phyloP scores from a whole-genome alignment of 2,797 vertebrate species.

The Podargus strigoides region DNA sequence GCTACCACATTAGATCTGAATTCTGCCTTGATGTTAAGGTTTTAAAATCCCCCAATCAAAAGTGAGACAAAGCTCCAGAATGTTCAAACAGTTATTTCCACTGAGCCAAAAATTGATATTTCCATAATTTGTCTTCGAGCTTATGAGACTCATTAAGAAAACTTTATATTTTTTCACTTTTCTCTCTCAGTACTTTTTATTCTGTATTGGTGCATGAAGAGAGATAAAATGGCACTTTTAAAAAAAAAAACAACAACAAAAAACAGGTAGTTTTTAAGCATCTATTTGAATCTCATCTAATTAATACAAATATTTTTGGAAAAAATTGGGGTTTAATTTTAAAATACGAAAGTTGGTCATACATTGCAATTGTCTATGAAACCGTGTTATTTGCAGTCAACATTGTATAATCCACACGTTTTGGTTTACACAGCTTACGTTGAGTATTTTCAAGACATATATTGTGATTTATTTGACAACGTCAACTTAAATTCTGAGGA shows the following conservation, averaged over 20 bases:
- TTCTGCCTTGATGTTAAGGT: neutral
- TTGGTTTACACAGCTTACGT: neutral
- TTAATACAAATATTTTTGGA: neutral
- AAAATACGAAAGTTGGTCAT: neutral
- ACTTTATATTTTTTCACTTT: neutral
- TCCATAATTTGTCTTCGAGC: neutral
- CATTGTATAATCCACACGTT: neutral
- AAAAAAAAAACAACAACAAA: no score
- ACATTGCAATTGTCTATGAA: neutral
- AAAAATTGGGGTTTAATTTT: neutral
- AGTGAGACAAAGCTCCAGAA: neutral
- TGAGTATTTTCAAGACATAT: neutral
- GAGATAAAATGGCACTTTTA: accelerated
- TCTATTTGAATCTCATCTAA: neutral
- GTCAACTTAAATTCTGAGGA: neutral
- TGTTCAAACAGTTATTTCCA: neutral
- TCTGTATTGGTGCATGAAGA: neutral
- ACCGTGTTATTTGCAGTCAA: neutral
- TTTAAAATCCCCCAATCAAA: neutral
- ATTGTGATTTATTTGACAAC: neutral
- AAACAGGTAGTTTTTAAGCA: neutral
- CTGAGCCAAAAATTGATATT: neutral
- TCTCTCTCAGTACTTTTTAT: neutral
- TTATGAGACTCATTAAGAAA: neutral
- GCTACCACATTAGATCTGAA: neutral